Evolutionary conservation across 2,113 vertebrate genomes (phyloP).

Genomic region (Lontra canadensis): DNA sequence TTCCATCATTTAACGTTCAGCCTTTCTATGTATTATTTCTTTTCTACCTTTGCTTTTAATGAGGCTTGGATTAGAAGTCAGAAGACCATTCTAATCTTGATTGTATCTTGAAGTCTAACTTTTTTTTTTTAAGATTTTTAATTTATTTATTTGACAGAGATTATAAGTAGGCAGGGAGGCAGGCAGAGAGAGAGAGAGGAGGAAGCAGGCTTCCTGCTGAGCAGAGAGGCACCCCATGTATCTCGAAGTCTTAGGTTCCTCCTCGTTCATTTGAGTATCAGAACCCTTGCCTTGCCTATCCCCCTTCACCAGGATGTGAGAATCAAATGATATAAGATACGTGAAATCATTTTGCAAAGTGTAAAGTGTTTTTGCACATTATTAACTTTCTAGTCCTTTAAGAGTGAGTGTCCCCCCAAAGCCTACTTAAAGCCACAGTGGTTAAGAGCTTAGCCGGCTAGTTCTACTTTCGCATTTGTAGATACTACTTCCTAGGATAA

Average conservation of each 20-base stretch:
- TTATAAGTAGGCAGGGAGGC: no score
- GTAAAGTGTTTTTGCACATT: not conserved
- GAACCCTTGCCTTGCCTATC: not conserved
- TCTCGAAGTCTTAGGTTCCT: not conserved
- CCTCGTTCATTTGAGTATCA: not conserved
- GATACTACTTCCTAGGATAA: not conserved
- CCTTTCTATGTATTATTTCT: not conserved
- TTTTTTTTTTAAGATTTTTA: no score
- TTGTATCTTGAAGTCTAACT: no score
- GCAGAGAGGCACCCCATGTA: no score
- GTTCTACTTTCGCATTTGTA: slow-evolving; percentile 16
- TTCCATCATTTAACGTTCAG: not conserved
- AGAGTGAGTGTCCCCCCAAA: not conserved
- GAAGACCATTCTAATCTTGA: not conserved
- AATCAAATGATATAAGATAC: not conserved
- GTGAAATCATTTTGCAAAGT: not conserved
- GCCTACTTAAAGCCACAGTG: not conserved
- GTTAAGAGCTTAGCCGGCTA: not conserved
- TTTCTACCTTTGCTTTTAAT: not conserved
- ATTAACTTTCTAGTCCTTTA: not conserved
- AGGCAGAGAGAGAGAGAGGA: no score
- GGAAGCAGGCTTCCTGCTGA: no score
- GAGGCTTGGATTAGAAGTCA: not conserved
- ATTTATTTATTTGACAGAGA: no score
- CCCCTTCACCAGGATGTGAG: not conserved